A percentile compares a stretch with the other conserved stretches of the same genome.
Evolutionary conservation across 1,140 invertebrate species (phyloP).

Genomic region (Euschistus heros): DNA sequence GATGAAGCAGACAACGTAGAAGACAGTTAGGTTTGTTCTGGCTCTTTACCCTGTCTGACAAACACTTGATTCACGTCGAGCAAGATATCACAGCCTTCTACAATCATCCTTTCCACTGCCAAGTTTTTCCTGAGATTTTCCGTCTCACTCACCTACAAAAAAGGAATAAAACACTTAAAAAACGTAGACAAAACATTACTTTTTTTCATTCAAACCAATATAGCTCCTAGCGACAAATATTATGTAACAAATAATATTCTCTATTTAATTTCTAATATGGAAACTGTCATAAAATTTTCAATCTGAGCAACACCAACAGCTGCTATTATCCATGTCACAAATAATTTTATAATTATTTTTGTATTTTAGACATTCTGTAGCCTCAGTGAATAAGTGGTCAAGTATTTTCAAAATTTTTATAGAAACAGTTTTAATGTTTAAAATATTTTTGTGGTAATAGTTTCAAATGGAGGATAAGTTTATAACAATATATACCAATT

Average conservation of each 20-base stretch:
- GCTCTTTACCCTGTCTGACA: conserved; percentile 60
- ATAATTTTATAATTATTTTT: background rate
- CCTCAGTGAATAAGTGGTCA: too few species aligned
- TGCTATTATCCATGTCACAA: background rate
- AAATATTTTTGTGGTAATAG: too few species aligned
- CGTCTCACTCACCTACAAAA: conserved; percentile 74
- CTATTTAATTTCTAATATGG: too few species aligned
- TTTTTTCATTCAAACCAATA: too few species aligned
- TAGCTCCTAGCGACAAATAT: too few species aligned
- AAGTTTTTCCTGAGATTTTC: conserved; percentile 89
- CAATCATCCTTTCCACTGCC: conserved; percentile 88
- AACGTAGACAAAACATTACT: background rate
- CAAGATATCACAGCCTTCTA: conserved; percentile 88
- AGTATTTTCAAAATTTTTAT: too few species aligned
- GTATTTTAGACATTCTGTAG: too few species aligned
- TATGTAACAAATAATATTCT: too few species aligned
- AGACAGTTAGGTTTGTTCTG: conserved; percentile 8
- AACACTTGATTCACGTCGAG: conserved; percentile 90
- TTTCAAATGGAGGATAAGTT: too few species aligned
- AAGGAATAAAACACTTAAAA: conserved; percentile 6
- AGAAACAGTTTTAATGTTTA: too few species aligned
- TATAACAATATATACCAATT: too few species aligned
- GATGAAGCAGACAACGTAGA: conserved; percentile 15
- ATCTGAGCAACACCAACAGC: background rate
- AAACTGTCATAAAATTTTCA: too few species aligned